phyloP scores from a whole-genome alignment of 2,888 invertebrate species.

The Pristionchus arcanus region DNA sequence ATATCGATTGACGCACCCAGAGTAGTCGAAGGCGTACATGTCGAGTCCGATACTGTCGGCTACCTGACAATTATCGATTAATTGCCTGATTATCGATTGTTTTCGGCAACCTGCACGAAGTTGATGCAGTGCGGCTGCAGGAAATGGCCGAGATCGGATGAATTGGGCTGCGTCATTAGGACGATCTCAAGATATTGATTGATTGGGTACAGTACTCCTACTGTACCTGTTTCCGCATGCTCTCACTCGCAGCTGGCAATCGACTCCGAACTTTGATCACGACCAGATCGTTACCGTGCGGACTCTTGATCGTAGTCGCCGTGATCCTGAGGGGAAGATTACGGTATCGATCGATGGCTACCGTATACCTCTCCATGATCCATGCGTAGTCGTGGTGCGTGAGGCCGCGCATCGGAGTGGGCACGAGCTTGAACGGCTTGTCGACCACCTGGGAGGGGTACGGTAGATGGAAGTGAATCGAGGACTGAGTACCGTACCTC shows the following conservation, averaged over 20 bases:
- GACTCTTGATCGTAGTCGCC: constrained; percentile 23
- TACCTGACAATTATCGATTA: not conserved
- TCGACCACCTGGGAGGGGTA: constrained; percentile 18
- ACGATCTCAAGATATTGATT: constrained; percentile 62
- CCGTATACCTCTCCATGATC: constrained; percentile 38
- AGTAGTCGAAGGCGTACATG: constrained; percentile 72
- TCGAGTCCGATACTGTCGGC: constrained; percentile 62
- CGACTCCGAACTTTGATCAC: constrained; percentile 23
- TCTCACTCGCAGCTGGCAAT: not conserved
- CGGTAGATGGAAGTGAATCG: not conserved
- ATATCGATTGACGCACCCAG: constrained; percentile 59
- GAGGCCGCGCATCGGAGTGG: constrained; percentile 41
- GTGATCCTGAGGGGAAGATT: constrained; percentile 24
- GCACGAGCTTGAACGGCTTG: constrained; percentile 32
- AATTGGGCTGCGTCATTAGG: constrained; percentile 73
- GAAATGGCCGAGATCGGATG: constrained; percentile 71
- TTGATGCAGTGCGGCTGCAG: constrained; percentile 62
- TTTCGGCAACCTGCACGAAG: constrained; percentile 17
- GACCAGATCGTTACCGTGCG: constrained; percentile 42
- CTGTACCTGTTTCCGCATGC: constrained; percentile 39
- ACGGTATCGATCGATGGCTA: constrained; percentile 27
- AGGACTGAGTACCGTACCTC: constrained; percentile 17
- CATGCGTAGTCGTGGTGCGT: constrained; percentile 6
- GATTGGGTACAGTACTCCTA: not conserved
- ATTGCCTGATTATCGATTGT: not conserved